Evolutionary conservation across 2,113 vertebrate genomes (phyloP), one percentile per base, ranked within the genome.

Genomic region (Leucosticte australis): DNA sequence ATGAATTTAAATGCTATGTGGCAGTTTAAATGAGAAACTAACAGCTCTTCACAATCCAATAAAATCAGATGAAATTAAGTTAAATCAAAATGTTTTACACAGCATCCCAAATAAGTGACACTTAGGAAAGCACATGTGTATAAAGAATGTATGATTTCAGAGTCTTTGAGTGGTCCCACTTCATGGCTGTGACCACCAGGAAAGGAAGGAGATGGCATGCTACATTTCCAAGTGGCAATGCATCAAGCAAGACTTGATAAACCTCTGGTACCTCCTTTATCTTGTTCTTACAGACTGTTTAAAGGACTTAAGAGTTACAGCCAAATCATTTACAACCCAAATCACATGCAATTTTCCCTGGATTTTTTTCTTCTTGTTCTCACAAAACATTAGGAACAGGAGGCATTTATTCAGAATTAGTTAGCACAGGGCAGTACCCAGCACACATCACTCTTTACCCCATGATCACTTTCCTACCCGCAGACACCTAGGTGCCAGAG

Each of bases 41-140:
- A 87, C 37, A 76, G 84, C 79, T 93, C 92, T 89, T 85, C 89
- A 77, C 75, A 91, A 90, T 91, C 60, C 69, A 89, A 83, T 79
- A 94, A 95, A 87, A 92, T 69, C 60, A 92, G 65, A 65, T 87
- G 73, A 95, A 91, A 93, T 69, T 21, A 95, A 80, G 55, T 85
- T 35, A 84, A 76, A 85, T 47, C 14, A 4, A 84, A 84, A 64
- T 39, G 57, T 68, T 96, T 87, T 52, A 65, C 50, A 42, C n/a
- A 67, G 37, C 22, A 74, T 41, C 28, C n/a, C 42, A 42, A 87
- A 64, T 13, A 95, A 90, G 56, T 33, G 57, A 56, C 64, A 67
- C 33, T 68, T 39, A 37, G 74, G 41, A 83, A 87, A 85, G 59
- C 28, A 79, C 18, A 7, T 2, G 14, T 31, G 21, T 62, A 76